Percentiles rank a stretch among this genome's conserved stretches.
Evolutionary conservation across 2,797 vertebrate species (phyloP).

Genomic region (Podarcis siculus): DNA sequence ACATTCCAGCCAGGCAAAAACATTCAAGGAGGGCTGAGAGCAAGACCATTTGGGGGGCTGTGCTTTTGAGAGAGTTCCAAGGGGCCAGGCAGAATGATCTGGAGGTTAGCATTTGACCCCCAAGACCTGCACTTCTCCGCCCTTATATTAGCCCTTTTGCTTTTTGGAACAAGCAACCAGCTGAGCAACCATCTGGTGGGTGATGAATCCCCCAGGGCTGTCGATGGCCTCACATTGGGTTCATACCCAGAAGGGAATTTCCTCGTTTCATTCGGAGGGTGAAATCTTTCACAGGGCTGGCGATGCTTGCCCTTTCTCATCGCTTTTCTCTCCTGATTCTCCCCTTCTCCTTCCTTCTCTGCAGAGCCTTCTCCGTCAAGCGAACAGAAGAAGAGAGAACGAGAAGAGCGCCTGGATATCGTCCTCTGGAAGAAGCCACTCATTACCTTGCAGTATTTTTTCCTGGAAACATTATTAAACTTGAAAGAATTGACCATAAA

Average conservation of each 20-base stretch:
- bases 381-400: constrained; percentile 87
- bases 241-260: no score
- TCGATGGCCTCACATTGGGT: neutral
- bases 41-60: no score
- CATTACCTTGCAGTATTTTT: constrained; percentile 94
- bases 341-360: constrained; percentile 44
- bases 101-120: neutral
- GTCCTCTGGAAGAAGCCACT: constrained; percentile 93
- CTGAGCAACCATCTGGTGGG: no score
- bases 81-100: no score
- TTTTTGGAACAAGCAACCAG: neutral
- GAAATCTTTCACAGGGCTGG: neutral
- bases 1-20: no score
- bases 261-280: no score
- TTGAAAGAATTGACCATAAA: constrained; percentile 95
- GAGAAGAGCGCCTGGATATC: constrained; percentile 91
- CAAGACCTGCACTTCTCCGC: neutral
- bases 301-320: neutral
- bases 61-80: no score
- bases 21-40: no score
- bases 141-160: neutral
- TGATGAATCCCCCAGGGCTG: no score
- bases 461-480: constrained; percentile 91
- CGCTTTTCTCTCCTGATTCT: accelerated
- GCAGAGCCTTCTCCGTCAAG: constrained; percentile 82